These are phyloP conservation scores for Colistium nudipinnis DNA, from an alignment of 2,113 vertebrate species.

Conservation along the genomic window DNA sequence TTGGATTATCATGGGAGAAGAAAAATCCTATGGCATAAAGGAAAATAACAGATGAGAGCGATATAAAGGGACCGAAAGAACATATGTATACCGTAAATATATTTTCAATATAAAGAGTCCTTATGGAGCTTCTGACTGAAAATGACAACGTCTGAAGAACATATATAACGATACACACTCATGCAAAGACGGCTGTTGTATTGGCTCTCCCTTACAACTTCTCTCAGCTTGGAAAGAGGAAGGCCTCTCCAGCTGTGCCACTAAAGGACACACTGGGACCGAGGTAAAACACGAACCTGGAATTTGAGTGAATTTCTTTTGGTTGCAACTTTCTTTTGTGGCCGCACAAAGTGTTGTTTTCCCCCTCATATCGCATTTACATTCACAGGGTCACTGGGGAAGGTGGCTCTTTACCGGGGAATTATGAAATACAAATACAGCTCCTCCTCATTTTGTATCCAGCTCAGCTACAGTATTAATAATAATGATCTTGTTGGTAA, in stretches of 20 bases:
- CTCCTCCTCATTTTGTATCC: slow-evolving; percentile 41
- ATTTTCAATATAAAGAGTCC: slow-evolving; percentile 87
- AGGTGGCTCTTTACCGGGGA: slow-evolving; percentile 40
- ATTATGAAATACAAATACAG: slow-evolving; percentile 39
- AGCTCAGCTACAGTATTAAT: slow-evolving; percentile 59
- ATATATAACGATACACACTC: slow-evolving; percentile 29
- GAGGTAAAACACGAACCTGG: slow-evolving; percentile 33
- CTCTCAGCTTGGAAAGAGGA: slow-evolving; percentile 64
- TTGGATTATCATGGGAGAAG: slow-evolving; percentile 14
- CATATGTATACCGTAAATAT: slow-evolving; percentile 85
- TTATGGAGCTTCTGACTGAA: slow-evolving; percentile 75
- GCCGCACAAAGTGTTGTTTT: slow-evolving; percentile 63
- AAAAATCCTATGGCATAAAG: slow-evolving; percentile 35
- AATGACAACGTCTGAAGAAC: slow-evolving; percentile 74
- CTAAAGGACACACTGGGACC: slow-evolving; percentile 32
- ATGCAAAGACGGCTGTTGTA: slow-evolving; percentile 54
- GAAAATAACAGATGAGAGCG: slow-evolving; percentile 54
- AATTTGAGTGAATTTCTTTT: slow-evolving; percentile 71
- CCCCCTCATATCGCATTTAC: slow-evolving; percentile 59
- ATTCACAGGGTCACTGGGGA: slow-evolving; percentile 72
- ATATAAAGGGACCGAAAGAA: slow-evolving; percentile 71
- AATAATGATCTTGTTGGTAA: slow-evolving; percentile 65
- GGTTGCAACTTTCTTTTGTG: slow-evolving; percentile 74
- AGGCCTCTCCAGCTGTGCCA: slow-evolving; percentile 54
- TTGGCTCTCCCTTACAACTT: slow-evolving; percentile 60